These are phyloP conservation scores for Sinhomidia bicolor DNA, from an alignment of 2,888 invertebrate species.

Conservation along the genomic window DNA sequence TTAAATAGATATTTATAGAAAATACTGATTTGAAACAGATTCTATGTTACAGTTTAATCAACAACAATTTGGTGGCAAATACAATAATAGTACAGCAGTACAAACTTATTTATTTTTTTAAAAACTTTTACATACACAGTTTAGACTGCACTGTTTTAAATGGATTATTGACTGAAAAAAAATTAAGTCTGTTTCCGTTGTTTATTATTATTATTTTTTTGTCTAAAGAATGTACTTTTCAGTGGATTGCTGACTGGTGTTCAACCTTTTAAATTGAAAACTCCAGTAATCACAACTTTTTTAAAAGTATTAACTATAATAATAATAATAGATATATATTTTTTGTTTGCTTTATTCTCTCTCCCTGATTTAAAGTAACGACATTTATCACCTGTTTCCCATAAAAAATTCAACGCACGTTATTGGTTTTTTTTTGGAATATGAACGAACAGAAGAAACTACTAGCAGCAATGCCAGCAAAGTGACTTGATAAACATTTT, in stretches of 20 bases:
- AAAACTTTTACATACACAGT: not conserved
- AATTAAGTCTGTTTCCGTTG: not conserved
- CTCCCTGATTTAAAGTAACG: not conserved
- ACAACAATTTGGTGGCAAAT: constrained; percentile 51
- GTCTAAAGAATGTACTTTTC: too few relatives aligned
- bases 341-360: not conserved
- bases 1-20: constrained; percentile 49
- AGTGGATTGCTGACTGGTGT: too few relatives aligned
- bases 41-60: constrained; percentile 67
- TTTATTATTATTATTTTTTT: not conserved
- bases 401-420: not conserved
- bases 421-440: too few relatives aligned
- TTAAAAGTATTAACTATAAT: not conserved
- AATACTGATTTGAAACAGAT: constrained; percentile 70
- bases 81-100: constrained; percentile 24
- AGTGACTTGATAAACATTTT: not conserved
- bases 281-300: not conserved
- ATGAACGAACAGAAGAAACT: too few relatives aligned
- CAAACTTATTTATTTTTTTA: not conserved
- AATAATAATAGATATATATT: not conserved
- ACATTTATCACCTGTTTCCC: constrained; percentile 3
- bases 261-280: not conserved
- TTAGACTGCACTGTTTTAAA: not conserved
- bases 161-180: not conserved
- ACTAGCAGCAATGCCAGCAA: not conserved